Evolutionary conservation across 2,888 invertebrate genomes (phyloP).

Genomic region (Odontothrips loti): DNA sequence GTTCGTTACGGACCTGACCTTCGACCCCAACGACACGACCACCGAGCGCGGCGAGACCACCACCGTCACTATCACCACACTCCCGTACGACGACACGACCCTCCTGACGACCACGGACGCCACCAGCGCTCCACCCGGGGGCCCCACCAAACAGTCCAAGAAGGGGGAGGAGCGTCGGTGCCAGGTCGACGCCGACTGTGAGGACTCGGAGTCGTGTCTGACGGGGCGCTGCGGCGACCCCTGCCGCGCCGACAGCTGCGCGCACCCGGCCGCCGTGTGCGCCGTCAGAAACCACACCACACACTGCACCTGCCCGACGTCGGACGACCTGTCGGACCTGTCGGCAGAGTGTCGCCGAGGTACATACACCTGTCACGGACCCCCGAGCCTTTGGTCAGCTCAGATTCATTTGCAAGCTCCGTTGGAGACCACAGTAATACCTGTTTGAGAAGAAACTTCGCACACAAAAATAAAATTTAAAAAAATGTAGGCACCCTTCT

Average conservation of each 20-base stretch:
- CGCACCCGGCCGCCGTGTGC: slow-evolving; percentile 44
- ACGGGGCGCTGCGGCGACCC: slow-evolving; percentile 61
- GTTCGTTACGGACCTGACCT: background rate
- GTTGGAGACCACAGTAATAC: no score
- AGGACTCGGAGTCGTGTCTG: slow-evolving; percentile 59
- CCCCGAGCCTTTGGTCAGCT: no score
- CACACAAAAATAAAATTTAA: no score
- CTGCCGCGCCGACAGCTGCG: slow-evolving; percentile 49
- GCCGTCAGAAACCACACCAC: slow-evolving; percentile 44
- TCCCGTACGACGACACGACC: background rate
- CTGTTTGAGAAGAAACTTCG: no score
- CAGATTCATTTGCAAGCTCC: no score
- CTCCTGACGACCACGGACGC: background rate
- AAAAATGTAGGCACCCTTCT: no score
- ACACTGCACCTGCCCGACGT: slow-evolving; percentile 57
- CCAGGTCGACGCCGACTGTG: slow-evolving; percentile 60
- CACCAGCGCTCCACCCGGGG: slow-evolving; percentile 25
- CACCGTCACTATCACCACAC: background rate
- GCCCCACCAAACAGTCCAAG: slow-evolving; percentile 17
- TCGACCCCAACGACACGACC: background rate
- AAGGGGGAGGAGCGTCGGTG: slow-evolving; percentile 47
- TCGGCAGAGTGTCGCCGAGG: slow-evolving; percentile 34
- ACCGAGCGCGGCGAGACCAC: background rate
- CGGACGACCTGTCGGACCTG: background rate
- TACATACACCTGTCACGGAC: slow-evolving; percentile 22